Conservation (phyloP, 2,888 invertebrate species). For the Fissipunctia ypsillon region DNA sequence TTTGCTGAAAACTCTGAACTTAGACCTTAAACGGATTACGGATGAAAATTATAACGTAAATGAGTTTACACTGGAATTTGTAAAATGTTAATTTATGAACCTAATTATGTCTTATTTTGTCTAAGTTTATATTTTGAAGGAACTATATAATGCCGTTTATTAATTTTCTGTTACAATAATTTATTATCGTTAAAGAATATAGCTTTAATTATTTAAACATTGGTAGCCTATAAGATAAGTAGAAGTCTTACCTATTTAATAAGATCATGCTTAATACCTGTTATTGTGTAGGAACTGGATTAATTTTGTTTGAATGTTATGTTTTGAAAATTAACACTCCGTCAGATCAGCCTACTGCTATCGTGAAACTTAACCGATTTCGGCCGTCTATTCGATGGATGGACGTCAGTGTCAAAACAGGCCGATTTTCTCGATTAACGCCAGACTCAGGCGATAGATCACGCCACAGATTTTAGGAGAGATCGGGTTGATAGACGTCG, state of each 20-base stretch:
- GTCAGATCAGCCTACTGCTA: not conserved
- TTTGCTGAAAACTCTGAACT: conserved; percentile 39
- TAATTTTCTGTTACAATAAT: too few relatives aligned
- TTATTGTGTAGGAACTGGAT: too few relatives aligned
- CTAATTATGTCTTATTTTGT: not conserved
- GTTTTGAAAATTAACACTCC: not conserved
- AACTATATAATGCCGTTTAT: not conserved
- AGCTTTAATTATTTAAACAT: too few relatives aligned
- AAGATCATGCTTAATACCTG: too few relatives aligned
- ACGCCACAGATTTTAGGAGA: conserved; percentile 12
- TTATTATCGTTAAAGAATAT: too few relatives aligned
- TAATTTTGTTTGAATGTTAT: too few relatives aligned
- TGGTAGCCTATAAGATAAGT: too few relatives aligned
- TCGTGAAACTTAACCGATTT: not conserved
- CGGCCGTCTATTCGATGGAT: not conserved
- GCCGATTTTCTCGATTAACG: conserved; percentile 8
- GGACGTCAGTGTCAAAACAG: conserved; percentile 5
- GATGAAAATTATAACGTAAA: conserved; percentile 22
- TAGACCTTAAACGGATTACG: conserved; percentile 28
- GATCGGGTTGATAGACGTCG: conserved; percentile 38
- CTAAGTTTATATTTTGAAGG: not conserved
- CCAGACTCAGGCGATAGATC: conserved; percentile 39
- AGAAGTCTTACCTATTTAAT: too few relatives aligned
- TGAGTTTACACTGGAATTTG: not conserved
- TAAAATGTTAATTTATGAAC: not conserved